Conservation (phyloP, 2,113 vertebrate genomes). For the Chitala chitala region DNA sequence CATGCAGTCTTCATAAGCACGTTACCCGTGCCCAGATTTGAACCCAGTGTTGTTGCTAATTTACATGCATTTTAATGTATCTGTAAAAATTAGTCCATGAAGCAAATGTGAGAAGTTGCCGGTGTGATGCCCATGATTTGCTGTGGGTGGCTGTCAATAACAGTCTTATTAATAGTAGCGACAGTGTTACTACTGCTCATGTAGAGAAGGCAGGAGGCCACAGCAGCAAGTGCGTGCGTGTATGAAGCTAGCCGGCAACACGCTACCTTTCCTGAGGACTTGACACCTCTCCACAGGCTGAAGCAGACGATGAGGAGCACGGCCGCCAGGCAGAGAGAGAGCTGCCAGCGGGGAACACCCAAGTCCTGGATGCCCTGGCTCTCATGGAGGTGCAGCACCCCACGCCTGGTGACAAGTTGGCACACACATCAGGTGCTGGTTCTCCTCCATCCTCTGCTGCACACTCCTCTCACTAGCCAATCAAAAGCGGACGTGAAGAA, state of each 20-base stretch:
- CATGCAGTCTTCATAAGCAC: no score
- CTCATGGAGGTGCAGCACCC: slow-evolving; percentile 83
- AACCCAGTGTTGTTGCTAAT: no score
- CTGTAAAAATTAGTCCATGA: no score
- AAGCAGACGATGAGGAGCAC: slow-evolving; percentile 90
- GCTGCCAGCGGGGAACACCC: slow-evolving; percentile 82
- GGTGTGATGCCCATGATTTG: no score
- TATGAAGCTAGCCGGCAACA: neutral
- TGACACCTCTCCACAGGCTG: slow-evolving; percentile 97
- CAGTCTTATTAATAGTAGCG: no score
- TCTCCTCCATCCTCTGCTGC: neutral
- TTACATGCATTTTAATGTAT: no score
- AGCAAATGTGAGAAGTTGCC: no score
- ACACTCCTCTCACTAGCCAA: neutral
- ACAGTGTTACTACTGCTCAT: no score
- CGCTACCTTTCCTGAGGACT: slow-evolving; percentile 94
- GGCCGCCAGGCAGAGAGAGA: slow-evolving; percentile 77
- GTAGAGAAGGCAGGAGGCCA: no score
- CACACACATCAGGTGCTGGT: neutral
- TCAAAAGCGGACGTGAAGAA: neutral
- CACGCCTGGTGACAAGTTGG: slow-evolving; percentile 60
- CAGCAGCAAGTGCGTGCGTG: no score
- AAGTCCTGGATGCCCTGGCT: slow-evolving; percentile 85
- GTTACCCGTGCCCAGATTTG: no score
- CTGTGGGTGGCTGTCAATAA: no score